Base-by-base conservation (phyloP, 1,140 invertebrate genomes). In the Pogonomyrmex californicus region DNA sequence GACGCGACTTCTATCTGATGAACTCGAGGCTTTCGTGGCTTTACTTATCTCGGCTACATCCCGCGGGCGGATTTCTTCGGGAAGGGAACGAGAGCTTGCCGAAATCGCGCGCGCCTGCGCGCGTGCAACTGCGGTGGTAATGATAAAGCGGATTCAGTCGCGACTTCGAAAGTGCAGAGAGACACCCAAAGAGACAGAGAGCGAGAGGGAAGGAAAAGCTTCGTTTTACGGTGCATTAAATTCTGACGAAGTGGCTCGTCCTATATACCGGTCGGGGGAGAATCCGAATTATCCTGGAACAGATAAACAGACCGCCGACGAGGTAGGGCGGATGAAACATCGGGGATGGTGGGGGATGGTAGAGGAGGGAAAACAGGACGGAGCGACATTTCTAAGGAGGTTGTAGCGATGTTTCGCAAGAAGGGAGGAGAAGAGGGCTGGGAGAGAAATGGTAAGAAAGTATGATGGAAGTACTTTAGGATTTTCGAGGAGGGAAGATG, bases 181-280 rank as follows among this genome's bases (percentile, higher is more conserved):
- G 56, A 83, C 58, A 38, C 23, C 23, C 23, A 30, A 56, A 49
- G 85, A 56, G 85, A 56, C 9, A 4, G 2, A 36, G 38, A 68
- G 10, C 7, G 41, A 66, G 62, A 49, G 23, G 54, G 30, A 54
- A 44, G 41, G 41, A 76, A 30, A 83, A 86, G 47, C 30, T 54
- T 83, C 79, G 79, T 83, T 83, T 83, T 83, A 83, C 68, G 79
- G 79, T 49, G 56, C 79, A 83, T 83, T 83, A 83, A 83, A 83
- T 83, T 83, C 68, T 83, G 68, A 83, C 68, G 79, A 83, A 83
- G 66, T 83, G 54, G 44, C 54, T 83, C 54, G 79, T 83, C 12
- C 54, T 83, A 33, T 73, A 58, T 83, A 38, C 77, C 47, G 47
- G 17, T 12, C 23, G 12, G 41, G 36, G 60, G 9, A 3, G 44